Evolutionary conservation across 2,888 invertebrate genomes (phyloP).

Genomic region (Drosophila meridionalis): DNA sequence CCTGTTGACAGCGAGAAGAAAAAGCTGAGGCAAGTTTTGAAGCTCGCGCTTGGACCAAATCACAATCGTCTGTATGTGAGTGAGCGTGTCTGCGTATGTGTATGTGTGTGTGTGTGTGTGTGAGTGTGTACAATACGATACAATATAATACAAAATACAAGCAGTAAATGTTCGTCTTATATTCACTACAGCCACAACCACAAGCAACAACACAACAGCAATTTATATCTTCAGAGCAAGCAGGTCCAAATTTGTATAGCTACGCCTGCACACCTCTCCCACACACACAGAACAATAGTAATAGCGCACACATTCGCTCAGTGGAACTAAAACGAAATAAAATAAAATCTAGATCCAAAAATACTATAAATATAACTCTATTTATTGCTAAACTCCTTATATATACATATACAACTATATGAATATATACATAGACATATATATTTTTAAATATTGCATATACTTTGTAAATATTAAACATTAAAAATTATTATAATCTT

Average conservation of each 20-base stretch:
- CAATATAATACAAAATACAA: constrained; percentile 29
- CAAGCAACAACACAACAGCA: constrained; percentile 38
- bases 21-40: constrained; percentile 34
- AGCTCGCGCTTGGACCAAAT: constrained; percentile 25
- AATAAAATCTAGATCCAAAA: not conserved
- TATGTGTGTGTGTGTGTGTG: not conserved
- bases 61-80: constrained; percentile 30
- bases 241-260: constrained; percentile 55
- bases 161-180: constrained; percentile 69
- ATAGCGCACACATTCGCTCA: not conserved
- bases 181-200: constrained; percentile 62
- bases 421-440: no score
- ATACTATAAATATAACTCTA: no score
- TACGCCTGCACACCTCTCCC: constrained; percentile 35
- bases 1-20: constrained; percentile 38
- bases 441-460: no score
- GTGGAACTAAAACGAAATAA: constrained; percentile 10
- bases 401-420: no score
- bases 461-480: no score
- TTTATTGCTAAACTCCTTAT: no score
- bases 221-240: constrained; percentile 67
- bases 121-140: constrained; percentile 2
- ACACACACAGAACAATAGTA: constrained; percentile 18
- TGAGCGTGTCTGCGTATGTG: constrained; percentile 9
- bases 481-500: no score